A percentile compares a stretch with the other conserved stretches of the same genome.
Evolutionary conservation across 2,888 invertebrate genomes (phyloP).

Genomic region (Nycteola revayana): DNA sequence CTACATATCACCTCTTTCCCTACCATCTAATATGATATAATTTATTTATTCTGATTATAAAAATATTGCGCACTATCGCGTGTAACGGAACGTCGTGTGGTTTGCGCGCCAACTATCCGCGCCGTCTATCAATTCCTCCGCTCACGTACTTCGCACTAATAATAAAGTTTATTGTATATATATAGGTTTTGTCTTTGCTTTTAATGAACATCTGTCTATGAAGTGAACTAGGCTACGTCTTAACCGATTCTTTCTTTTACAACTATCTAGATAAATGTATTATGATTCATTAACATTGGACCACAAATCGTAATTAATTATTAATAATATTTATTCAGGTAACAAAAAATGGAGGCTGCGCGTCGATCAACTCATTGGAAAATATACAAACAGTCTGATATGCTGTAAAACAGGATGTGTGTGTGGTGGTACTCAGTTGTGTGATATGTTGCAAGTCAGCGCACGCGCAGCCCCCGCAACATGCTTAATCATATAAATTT

Average conservation of each 20-base stretch:
- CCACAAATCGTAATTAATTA: conserved; percentile 80
- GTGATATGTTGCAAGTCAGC: conserved; percentile 56
- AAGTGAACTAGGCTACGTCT: conserved; percentile 61
- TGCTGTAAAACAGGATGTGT: conserved; percentile 48
- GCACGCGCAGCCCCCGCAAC: conserved; percentile 60
- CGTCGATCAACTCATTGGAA: conserved; percentile 42
- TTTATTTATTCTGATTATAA: conserved; percentile 54
- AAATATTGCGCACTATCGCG: conserved; percentile 52
- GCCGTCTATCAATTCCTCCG: conserved; percentile 26
- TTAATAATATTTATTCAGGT: conserved; percentile 80
- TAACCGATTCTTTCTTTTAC: conserved; percentile 57
- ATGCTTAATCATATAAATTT: conserved; percentile 61
- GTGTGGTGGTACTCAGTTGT: conserved; percentile 30
- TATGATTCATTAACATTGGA: conserved; percentile 81
- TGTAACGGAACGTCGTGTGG: conserved; percentile 15
- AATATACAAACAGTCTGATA: conserved; percentile 50
- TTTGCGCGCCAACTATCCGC: conserved; percentile 31
- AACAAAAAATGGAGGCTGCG: conserved; percentile 74
- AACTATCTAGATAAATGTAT: conserved; percentile 75
- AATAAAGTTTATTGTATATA: conserved; percentile 36
- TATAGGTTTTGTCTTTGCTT: conserved; percentile 42
- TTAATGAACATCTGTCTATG: conserved; percentile 34
- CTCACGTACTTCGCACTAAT: conserved; percentile 29
- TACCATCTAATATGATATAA: conserved; percentile 53
- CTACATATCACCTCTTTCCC: conserved; percentile 41